phyloP scores from a whole-genome alignment of 2,888 invertebrate species.

The Leucophenga maculata region DNA sequence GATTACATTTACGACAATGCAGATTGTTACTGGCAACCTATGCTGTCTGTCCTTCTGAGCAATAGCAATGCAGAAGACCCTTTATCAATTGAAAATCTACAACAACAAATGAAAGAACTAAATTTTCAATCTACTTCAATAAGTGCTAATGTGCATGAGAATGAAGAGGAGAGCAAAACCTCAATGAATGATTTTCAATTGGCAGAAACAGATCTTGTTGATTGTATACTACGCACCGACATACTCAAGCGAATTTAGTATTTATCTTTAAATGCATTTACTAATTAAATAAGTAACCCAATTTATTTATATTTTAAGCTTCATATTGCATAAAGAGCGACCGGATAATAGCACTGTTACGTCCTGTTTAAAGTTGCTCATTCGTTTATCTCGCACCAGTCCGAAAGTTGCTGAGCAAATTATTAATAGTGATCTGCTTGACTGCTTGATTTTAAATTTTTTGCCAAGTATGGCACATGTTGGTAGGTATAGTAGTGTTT shows the following conservation, averaged over 20 bases:
- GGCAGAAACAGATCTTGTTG: conserved; percentile 86
- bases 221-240: conserved; percentile 82
- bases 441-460: conserved; percentile 76
- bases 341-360: conserved; percentile 83
- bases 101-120: conserved; percentile 74
- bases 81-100: conserved; percentile 73
- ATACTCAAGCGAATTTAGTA: conserved; percentile 82
- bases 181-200: conserved; percentile 90
- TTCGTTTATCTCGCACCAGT: conserved; percentile 85
- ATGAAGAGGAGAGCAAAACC: conserved; percentile 73
- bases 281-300: neutral
- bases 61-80: conserved; percentile 65
- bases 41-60: conserved; percentile 71
- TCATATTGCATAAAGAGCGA: conserved; percentile 80
- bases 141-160: conserved; percentile 63
- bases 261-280: conserved; percentile 19
- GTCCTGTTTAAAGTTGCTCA: conserved; percentile 84
- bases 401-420: conserved; percentile 78
- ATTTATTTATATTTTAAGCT: conserved; percentile 73
- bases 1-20: conserved; percentile 80
- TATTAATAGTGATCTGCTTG: conserved; percentile 78
- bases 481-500: conserved; percentile 43
- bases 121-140: conserved; percentile 55
- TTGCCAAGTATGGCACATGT: conserved; percentile 57
- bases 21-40: conserved; percentile 78